Evolutionary conservation across 2,797 vertebrate species (phyloP).

Genomic region (Pachyuromys duprasi): DNA sequence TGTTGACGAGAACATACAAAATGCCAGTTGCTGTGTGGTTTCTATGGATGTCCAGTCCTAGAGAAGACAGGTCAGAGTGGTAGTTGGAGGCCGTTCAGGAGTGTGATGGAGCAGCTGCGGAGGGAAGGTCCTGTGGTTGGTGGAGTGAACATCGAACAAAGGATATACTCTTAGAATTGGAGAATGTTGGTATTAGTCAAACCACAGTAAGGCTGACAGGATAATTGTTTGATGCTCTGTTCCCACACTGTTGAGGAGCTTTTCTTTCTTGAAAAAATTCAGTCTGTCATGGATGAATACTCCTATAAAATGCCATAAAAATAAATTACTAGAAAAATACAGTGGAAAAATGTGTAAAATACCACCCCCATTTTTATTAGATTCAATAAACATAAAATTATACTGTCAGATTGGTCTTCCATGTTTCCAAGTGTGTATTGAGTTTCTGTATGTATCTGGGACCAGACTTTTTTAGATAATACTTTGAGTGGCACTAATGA

Average conservation of each 20-base stretch:
- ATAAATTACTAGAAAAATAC: slow-evolving; percentile 44
- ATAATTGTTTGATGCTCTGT: neutral
- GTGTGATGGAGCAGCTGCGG: neutral
- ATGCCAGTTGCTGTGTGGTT: neutral
- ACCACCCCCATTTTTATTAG: slow-evolving; percentile 20
- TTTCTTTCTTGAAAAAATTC: neutral
- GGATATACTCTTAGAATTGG: neutral
- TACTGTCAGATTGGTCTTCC: neutral
- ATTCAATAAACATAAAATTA: slow-evolving; percentile 25
- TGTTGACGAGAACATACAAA: neutral
- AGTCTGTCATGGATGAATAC: neutral
- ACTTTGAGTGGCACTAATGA: neutral
- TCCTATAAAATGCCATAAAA: slow-evolving; percentile 50
- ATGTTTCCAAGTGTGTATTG: neutral
- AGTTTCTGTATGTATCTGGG: neutral
- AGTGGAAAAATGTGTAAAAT: slow-evolving; percentile 48
- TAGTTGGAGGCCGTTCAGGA: neutral
- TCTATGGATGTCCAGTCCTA: neutral
- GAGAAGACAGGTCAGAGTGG: neutral
- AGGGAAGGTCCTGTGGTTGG: neutral
- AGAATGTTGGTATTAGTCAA: neutral
- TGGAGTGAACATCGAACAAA: neutral
- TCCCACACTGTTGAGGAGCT: neutral
- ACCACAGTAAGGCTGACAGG: neutral
- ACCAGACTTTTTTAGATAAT: neutral